Evolutionary conservation across 2,888 invertebrate genomes (phyloP), one percentile per base, ranked within the genome.

Genomic region (Drosophila picticornis): DNA sequence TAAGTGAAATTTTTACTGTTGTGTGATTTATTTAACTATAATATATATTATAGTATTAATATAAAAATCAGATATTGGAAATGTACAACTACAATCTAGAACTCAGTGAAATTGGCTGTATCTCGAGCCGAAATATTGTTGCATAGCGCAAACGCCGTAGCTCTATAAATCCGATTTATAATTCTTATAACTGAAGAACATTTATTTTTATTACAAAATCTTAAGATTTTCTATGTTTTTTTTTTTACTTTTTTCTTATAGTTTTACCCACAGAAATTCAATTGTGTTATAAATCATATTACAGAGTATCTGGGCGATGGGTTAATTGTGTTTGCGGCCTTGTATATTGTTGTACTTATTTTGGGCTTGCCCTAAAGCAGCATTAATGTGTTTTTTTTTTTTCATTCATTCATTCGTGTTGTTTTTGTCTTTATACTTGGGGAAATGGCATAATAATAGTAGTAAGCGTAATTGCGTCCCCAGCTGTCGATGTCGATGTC

Each of bases 381-480:
- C 32, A 60, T 60, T 60, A 58, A 40, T 60, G 43, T 53, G 16
- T 46, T 36, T 29, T 22, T 53, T 29, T 31, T 31, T 27, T 36
- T 66, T 31, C 38, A 2, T 55, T 48, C 46, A 46, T 51, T 51
- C 34, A 13, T 56, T 34, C 25, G 9, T 13, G 25, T 19, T 48
- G 22, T 52, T 29, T 66, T 7, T 43, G n/a, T 58, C 36, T 53
- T 51, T 57, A 38, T 51, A 36, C 36, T 31, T 43, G 34, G 34
- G 38, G 36, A 63, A 76, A 72, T 68, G 80, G 62, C 61, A 62
- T 76, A 76, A 75, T 71, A 75, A 68, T 76, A 76, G 72, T 80
- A 53, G 50, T 51, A 31, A 40, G 34, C 51, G 76, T 72, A 80
- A 78, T 72, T 80, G 72, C 69, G 64, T 69, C 51, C 64, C 55